Evolutionary conservation across 2,888 invertebrate genomes (phyloP), one percentile per base, ranked within the genome.

Genomic region (Tolmerus cingulatus): DNA sequence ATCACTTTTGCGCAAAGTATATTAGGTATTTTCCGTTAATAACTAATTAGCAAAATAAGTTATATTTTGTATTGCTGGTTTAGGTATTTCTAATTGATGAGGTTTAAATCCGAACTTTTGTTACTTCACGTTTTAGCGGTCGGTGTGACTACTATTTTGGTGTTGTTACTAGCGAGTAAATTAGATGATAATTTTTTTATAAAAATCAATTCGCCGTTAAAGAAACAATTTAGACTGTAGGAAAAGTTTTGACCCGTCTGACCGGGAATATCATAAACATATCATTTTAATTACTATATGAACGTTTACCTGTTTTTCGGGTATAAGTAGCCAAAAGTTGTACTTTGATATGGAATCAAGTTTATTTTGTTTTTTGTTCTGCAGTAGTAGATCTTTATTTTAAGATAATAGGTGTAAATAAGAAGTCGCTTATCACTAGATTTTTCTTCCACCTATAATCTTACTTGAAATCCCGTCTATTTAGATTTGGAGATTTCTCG

Each of bases 141-240:
- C 27, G 51, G 51, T 81, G 81, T 81, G 30, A 81, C 40, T 55
- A 55, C 55, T 81, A 34, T 81, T 81, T 81, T 81, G 81, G 81
- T 81, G 81, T 81, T 81, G 81, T 81, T 78, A 81, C 16, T 81
- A 81, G 81, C 9, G 27, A 55, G 14, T 81, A 81, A 81, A 81
- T 81, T 81, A 81, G 81, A n/a, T 14, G 51, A 81, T 81, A 81
- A 81, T 81, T 81, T 81, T 78, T 81, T 81, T 55, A 81, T 81
- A 30, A 81, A 43, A 81, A 81, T 14, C 81, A 81, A 81, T 43
- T 81, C 43, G 51, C 51, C 27, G 55, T 81, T 81, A 34, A 51
- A 76, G 23, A n/a, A 55, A 81, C 1, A 30, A 51, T 55, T 81
- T 51, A 81, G 51, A 27, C 1, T 34, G n/a, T 46, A 51, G 81